Conservation (phyloP, 2,797 vertebrate genomes). For the Dromococcyx pavoninus region DNA sequence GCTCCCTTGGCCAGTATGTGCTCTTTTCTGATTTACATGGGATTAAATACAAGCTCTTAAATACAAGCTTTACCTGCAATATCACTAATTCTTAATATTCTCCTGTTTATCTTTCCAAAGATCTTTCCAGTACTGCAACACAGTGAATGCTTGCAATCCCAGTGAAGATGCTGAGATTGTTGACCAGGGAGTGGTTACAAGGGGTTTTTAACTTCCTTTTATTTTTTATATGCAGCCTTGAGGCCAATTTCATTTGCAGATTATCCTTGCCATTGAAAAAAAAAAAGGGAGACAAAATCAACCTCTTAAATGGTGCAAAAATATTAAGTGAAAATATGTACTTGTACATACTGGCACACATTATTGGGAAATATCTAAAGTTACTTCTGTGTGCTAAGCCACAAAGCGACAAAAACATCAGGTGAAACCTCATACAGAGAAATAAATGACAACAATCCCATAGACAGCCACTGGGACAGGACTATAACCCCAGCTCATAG, state of each 20-base stretch:
- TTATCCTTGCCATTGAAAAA: not conserved
- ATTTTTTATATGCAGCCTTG: not conserved
- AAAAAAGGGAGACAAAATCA: not conserved
- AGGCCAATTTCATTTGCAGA: not conserved
- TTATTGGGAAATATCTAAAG: not conserved
- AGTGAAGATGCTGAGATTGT: not conserved
- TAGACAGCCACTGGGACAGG: not conserved
- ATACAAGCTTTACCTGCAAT: not conserved
- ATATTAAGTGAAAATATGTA: not conserved
- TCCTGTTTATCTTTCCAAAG: not conserved
- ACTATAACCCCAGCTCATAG: not conserved
- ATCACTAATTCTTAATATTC: not conserved
- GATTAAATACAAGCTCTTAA: not conserved
- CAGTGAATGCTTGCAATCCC: not conserved
- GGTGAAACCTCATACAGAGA: not conserved
- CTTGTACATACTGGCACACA: accelerated
- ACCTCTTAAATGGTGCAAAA: not conserved
- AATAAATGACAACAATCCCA: not conserved
- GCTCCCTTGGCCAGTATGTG: not conserved
- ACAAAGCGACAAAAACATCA: not conserved
- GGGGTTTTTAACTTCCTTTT: not conserved
- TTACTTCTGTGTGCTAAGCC: not conserved
- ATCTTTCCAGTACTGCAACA: not conserved
- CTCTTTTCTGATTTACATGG: not conserved
- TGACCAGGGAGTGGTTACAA: not conserved